phyloP scores from a whole-genome alignment of 2,797 vertebrate genomes.

The Pangasius mekongensis region DNA sequence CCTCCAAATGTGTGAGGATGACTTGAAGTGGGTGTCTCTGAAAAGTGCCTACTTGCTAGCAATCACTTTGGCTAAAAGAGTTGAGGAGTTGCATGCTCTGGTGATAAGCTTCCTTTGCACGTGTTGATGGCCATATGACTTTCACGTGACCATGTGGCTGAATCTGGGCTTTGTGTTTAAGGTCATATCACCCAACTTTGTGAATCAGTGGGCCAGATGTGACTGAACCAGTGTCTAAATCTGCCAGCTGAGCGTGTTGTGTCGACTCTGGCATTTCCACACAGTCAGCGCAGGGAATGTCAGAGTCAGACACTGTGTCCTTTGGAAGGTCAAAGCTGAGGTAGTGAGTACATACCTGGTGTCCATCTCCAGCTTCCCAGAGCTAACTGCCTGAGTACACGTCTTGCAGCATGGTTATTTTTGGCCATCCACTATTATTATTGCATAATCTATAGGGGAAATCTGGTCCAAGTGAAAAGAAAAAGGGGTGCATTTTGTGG shows the following conservation, averaged over 20 bases:
- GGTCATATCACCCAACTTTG: background rate
- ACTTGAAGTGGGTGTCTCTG: background rate
- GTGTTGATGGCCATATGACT: background rate
- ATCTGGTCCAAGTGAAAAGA: background rate
- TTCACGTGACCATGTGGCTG: background rate
- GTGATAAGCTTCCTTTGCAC: background rate
- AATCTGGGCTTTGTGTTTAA: background rate
- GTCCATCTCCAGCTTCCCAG: background rate
- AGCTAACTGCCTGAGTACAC: background rate
- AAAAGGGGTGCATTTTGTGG: background rate
- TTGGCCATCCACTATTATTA: background rate
- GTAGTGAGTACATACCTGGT: background rate
- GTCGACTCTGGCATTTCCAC: background rate
- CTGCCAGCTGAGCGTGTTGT: conserved; percentile 2
- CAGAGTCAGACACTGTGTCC: background rate
- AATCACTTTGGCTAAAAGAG: background rate
- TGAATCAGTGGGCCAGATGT: background rate
- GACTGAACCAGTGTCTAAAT: background rate
- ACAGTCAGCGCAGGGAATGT: conserved; percentile 11
- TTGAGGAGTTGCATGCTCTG: background rate
- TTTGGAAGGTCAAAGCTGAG: conserved; percentile 9
- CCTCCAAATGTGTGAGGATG: background rate
- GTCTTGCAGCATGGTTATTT: background rate
- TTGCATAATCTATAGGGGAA: background rate
- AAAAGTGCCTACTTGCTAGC: background rate